A percentile compares a stretch with the other conserved stretches of the same genome.
Evolutionary conservation across 1,140 invertebrate species (phyloP).

Genomic region (Temnothorax longispinosus): DNA sequence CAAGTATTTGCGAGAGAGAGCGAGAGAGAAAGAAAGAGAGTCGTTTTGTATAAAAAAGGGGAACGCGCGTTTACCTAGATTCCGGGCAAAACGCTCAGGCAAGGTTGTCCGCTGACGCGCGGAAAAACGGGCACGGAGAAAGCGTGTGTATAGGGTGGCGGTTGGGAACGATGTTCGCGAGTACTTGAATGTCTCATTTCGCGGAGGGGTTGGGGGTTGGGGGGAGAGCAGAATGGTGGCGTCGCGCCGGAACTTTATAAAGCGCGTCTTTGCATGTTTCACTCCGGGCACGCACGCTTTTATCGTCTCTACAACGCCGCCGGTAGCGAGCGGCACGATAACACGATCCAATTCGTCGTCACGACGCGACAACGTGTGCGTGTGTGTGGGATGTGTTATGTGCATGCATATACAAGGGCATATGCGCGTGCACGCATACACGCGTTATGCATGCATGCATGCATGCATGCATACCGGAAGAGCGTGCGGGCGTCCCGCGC

Average conservation of each 20-base stretch:
- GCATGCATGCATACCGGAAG: constrained; percentile 48
- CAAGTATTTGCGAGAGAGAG: not conserved
- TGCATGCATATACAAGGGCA: not conserved
- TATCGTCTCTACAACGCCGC: constrained; percentile 60
- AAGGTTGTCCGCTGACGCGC: not conserved
- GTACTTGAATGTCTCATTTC: constrained; percentile 60
- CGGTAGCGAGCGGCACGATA: constrained; percentile 56
- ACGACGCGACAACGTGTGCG: not conserved
- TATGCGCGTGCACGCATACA: not conserved
- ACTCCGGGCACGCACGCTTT: constrained; percentile 55
- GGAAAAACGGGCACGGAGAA: not conserved
- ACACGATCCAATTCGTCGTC: constrained; percentile 62
- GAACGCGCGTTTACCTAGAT: constrained; percentile 29
- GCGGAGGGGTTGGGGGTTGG: not conserved
- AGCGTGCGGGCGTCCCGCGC: constrained; percentile 29
- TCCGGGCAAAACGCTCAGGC: constrained; percentile 15
- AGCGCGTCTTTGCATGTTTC: constrained; percentile 52
- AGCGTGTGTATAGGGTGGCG: constrained; percentile 18
- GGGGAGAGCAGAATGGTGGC: not conserved
- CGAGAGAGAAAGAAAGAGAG: not conserved
- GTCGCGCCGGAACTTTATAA: constrained; percentile 50
- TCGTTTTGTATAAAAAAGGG: not conserved
- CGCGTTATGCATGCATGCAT: not conserved
- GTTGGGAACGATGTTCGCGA: constrained; percentile 34
- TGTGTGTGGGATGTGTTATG: not conserved